Percentiles rank a stretch among this genome's conserved stretches.
Evolutionary conservation across 2,797 vertebrate genomes (phyloP).

Genomic region (Setipinna tenuifilis): DNA sequence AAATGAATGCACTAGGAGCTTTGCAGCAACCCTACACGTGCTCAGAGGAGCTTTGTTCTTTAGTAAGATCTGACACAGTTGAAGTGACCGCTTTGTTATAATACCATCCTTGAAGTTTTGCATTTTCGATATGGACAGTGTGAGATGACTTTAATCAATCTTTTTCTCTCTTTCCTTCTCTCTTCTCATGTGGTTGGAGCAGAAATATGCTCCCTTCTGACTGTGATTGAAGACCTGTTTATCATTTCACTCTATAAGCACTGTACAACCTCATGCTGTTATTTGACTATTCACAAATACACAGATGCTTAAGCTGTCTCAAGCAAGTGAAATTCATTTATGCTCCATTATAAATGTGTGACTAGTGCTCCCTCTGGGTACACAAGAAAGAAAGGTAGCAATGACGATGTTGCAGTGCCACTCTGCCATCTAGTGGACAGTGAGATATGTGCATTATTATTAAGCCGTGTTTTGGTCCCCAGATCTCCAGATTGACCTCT

Average conservation of each 20-base stretch:
- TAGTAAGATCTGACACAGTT: slow-evolving; percentile 75
- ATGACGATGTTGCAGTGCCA: neutral
- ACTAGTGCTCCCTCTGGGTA: neutral
- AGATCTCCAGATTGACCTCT: too few relatives aligned
- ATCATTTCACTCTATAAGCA: neutral
- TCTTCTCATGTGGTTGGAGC: neutral
- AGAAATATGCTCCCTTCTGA: neutral
- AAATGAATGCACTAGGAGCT: slow-evolving; percentile 54
- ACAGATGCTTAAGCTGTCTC: neutral
- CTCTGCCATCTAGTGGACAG: slow-evolving; percentile 8
- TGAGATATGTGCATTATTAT: neutral
- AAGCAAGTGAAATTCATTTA: neutral
- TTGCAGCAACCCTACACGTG: slow-evolving; percentile 2
- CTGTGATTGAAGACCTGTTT: neutral
- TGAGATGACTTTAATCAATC: neutral
- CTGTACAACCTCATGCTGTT: neutral
- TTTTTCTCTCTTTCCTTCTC: neutral
- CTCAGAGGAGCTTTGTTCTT: neutral
- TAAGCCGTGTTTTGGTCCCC: too few relatives aligned
- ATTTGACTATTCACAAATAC: neutral
- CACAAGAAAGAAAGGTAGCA: neutral
- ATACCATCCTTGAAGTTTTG: neutral
- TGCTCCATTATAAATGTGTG: neutral
- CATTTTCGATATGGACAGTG: neutral
- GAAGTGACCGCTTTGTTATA: neutral